phyloP scores from a whole-genome alignment of 2,888 invertebrate genomes.

The Drosophila diplacantha region DNA sequence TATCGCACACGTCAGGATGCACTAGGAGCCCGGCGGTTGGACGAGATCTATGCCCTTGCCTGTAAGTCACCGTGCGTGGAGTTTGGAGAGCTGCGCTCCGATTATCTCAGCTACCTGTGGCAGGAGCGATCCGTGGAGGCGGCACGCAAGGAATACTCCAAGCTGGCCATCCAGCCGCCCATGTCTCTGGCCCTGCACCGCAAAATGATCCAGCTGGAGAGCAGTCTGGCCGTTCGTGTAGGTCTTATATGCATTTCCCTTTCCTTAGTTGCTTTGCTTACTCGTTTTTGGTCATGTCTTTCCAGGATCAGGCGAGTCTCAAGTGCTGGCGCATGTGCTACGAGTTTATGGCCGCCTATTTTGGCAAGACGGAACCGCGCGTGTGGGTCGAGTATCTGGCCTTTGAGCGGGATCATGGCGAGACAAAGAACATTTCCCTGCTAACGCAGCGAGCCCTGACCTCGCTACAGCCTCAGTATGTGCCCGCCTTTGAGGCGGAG shows the following conservation, averaged over 20 bases:
- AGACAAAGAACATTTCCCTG: slow-evolving; percentile 79
- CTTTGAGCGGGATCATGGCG: slow-evolving; percentile 83
- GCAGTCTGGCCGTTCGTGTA: slow-evolving; percentile 48
- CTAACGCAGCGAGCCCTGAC: slow-evolving; percentile 83
- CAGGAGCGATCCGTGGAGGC: slow-evolving; percentile 73
- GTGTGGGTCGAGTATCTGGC: slow-evolving; percentile 86
- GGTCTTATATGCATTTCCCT: slow-evolving; percentile 76
- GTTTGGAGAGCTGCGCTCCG: slow-evolving; percentile 67
- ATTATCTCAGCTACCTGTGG: slow-evolving; percentile 64
- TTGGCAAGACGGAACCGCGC: slow-evolving; percentile 82
- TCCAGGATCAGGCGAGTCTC: slow-evolving; percentile 74
- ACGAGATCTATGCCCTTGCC: slow-evolving; percentile 67
- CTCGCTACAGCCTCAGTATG: slow-evolving; percentile 78
- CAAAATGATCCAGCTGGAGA: slow-evolving; percentile 80
- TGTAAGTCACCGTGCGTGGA: slow-evolving; percentile 58
- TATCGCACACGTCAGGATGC: slow-evolving; percentile 66
- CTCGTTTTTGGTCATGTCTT: not conserved
- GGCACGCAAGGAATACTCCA: slow-evolving; percentile 82
- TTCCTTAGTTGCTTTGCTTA: not conserved
- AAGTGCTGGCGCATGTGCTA: slow-evolving; percentile 81
- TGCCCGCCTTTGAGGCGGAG: slow-evolving; percentile 52
- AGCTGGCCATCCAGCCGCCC: slow-evolving; percentile 81
- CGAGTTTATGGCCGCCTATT: slow-evolving; percentile 82
- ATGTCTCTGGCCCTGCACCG: slow-evolving; percentile 81
- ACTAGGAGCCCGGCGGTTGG: slow-evolving; percentile 54